Evolutionary conservation across 2,888 invertebrate species (phyloP), one percentile per base, ranked within the genome.

Genomic region (Rhamnusium bicolor): DNA sequence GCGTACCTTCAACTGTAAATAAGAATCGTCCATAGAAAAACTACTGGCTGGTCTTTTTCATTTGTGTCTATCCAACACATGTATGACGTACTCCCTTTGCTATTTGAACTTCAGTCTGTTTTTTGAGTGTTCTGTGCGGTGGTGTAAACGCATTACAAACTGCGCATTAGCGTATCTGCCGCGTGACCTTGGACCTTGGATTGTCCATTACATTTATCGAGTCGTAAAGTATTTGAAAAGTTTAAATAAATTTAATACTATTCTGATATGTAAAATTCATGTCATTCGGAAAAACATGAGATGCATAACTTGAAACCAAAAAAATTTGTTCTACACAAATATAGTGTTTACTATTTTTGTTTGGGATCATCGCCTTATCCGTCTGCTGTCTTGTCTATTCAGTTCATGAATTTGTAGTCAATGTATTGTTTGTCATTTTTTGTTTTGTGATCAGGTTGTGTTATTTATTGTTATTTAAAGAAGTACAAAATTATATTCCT

Each of bases 381-480:
- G 54, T 51, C 51, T 51, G 51, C 32, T 61, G 61, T 47, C 46
- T 29, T 60, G 19, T 29, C 16, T n/a, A 29, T 19, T 24, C 24
- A 18, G 29, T 51, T 49, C 51, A 65, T 32, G 53, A 53, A 14
- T 47, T 18, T 49, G 29, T 29, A 53, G 63, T 65, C 27, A 29
- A 65, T 65, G 49, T 27, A 10, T 49, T 27, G 29, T 29, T 65
- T 53, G 51, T 65, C 51, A 27, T 62, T 18, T 51, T 63, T 63
- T 65, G 53, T 65, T 65, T 65, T 65, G 65, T 65, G 53, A 10
- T 53, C 14, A 21, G 18, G 10, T 65, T 65, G 27, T 51, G 14
- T 47, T n/a, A 14, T 63, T 65, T 32, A 32, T 65, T 65, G 54
- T 29, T 32, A 40, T 27, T 21, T 51, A 24, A 19, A 14, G 0